These are phyloP conservation scores for Mantis religiosa DNA, from an alignment of 2,888 invertebrate species.

Conservation along the genomic window DNA sequence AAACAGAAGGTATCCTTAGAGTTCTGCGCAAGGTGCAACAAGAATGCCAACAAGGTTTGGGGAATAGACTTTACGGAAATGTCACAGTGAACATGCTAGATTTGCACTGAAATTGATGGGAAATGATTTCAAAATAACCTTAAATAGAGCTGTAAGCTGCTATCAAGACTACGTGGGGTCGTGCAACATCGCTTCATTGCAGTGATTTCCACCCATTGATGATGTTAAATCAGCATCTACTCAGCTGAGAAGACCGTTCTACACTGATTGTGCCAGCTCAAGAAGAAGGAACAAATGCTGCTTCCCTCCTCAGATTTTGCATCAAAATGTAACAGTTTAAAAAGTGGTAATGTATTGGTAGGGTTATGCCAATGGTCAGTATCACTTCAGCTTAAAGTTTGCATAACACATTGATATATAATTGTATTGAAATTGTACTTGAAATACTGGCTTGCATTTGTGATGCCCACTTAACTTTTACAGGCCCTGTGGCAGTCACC, in stretches of 20 bases:
- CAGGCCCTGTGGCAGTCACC: constrained; percentile 2
- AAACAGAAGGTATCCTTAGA: constrained; percentile 54
- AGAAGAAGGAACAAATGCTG: not conserved
- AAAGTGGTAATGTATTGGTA: not conserved
- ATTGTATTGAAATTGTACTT: not conserved
- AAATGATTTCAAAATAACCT: not conserved
- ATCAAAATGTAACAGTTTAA: not conserved
- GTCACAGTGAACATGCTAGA: not conserved
- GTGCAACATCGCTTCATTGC: not conserved
- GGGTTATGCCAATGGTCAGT: constrained; percentile 4
- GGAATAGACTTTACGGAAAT: not conserved
- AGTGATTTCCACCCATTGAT: not conserved
- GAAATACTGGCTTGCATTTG: not conserved
- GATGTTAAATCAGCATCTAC: not conserved
- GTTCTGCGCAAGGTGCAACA: constrained; percentile 54
- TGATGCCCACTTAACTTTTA: constrained; percentile 13
- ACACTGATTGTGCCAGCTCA: not conserved
- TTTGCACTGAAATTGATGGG: not conserved
- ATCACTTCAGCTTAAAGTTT: not conserved
- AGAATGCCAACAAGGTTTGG: constrained; percentile 40
- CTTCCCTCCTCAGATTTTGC: not conserved
- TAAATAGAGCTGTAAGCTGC: not conserved
- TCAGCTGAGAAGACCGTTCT: not conserved
- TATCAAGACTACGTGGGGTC: not conserved
- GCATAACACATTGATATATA: not conserved